Percentiles rank a stretch among this genome's conserved stretches.
Conservation (phyloP, 1,140 invertebrate species). For the Trachymyrmex cornetzi region DNA sequence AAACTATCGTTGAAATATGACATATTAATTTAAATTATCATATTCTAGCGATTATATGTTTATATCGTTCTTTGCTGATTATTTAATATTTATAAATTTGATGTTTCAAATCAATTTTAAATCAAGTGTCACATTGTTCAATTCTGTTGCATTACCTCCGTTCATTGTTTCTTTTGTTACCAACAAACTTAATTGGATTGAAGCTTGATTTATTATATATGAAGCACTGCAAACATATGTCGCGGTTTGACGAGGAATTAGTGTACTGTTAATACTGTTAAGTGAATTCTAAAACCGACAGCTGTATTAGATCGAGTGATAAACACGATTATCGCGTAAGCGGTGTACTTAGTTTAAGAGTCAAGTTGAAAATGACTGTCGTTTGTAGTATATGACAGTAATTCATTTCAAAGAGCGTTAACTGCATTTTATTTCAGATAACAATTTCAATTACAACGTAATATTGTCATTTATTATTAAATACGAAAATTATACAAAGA, state of each 20-base stretch:
- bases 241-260: neutral
- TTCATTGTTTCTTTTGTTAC: neutral
- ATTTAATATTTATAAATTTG: neutral
- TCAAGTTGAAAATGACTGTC: neutral
- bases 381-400: neutral
- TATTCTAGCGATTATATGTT: neutral
- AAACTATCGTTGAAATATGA: neutral
- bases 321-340: slow-evolving; percentile 17
- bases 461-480: neutral
- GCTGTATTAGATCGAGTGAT: neutral
- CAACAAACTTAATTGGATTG: neutral
- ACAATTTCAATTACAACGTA: neutral
- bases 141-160: neutral
- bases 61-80: neutral
- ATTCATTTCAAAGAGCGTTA: neutral
- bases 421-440: neutral
- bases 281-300: slow-evolving; percentile 4
- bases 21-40: neutral
- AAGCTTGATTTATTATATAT: neutral
- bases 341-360: slow-evolving; percentile 6
- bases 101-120: neutral
- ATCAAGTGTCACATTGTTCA: neutral
- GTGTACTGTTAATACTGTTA: slow-evolving; percentile 9
- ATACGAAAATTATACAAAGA: neutral
- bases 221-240: neutral